Evolutionary conservation across 2,888 invertebrate genomes (phyloP), one percentile per base, ranked within the genome.

Genomic region (Sphaerolaimus hirsutus): DNA sequence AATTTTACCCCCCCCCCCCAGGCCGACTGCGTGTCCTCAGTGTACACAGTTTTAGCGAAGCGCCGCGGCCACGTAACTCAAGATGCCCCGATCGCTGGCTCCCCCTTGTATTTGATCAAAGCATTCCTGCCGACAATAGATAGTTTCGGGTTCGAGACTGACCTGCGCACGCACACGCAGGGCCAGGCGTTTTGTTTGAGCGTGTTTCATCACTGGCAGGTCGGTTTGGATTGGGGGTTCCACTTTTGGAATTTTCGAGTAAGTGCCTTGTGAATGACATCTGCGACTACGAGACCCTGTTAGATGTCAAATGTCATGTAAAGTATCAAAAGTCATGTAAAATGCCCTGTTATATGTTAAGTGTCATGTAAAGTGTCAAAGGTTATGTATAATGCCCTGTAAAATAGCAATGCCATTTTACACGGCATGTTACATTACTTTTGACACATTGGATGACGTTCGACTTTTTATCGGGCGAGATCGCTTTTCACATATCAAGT

Each of bases 151-250:
- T 99, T 97, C 68, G 97, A 97, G 70, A 97, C 97, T 0, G 97
- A 99, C 70, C 72, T 99, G 56, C 74, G 97, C 51, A 97, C 93
- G 14, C 93, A 99, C 67, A 99, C 97, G 12, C 93, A 93, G 68
- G 97, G 97, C 2, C 97, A 99, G 68, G 93, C 97, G 0, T 93
- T 97, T 70, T 91, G 91, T 58, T 71, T 93, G 56, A 89, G 91
- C 17, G 91, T 93, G 26, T 97, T 97, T 69, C 91, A 97, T 68
- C 97, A 97, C 67, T 97, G 97, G 97, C 93, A 97, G 73, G 75
- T 75, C 54, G 54, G 51, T 46, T 27, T 5, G 29, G 21, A n/a
- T 23, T 19, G 32, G 12, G 3, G 26, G 2, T 21, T 41, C 40
- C 22, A 38, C 21, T n/a, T 10, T n/a, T 12, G 19, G n/a, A 7